Evolutionary conservation across 2,113 vertebrate genomes (phyloP).

Genomic region (Porphyrio hochstetteri): DNA sequence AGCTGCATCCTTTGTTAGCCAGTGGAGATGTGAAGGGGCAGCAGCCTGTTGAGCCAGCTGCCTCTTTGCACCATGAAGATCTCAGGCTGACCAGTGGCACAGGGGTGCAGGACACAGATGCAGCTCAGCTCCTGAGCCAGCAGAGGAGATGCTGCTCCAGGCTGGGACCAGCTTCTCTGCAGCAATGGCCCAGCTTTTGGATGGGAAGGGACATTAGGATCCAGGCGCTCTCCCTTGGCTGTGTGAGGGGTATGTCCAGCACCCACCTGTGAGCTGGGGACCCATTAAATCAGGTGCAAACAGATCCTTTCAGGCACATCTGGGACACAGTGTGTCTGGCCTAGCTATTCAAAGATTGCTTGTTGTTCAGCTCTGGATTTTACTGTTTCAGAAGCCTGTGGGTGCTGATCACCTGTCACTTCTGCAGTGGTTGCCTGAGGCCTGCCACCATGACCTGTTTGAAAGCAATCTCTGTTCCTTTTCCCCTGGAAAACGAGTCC

Average conservation of each 20-base stretch:
- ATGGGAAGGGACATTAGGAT: background rate
- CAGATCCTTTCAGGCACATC: background rate
- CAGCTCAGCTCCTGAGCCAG: background rate
- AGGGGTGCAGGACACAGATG: background rate
- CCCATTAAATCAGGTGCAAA: background rate
- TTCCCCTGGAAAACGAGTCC: background rate
- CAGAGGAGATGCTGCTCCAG: background rate
- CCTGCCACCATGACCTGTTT: background rate
- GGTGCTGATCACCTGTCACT: background rate
- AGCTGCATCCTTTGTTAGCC: background rate
- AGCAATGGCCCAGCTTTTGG: background rate
- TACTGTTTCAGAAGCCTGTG: background rate
- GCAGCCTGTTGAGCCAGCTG: background rate
- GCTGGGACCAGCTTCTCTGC: background rate
- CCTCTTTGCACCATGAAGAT: background rate
- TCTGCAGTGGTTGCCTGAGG: conserved; percentile 25
- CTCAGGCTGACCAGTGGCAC: background rate
- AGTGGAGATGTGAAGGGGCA: background rate
- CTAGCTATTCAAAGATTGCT: background rate
- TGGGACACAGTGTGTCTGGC: background rate
- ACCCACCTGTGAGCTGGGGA: background rate
- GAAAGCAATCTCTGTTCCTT: background rate
- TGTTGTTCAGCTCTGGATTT: background rate
- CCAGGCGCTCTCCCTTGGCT: background rate
- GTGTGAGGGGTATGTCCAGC: background rate